Base-by-base conservation (phyloP, 2,797 vertebrate genomes). In the Vipera latastei region DNA sequence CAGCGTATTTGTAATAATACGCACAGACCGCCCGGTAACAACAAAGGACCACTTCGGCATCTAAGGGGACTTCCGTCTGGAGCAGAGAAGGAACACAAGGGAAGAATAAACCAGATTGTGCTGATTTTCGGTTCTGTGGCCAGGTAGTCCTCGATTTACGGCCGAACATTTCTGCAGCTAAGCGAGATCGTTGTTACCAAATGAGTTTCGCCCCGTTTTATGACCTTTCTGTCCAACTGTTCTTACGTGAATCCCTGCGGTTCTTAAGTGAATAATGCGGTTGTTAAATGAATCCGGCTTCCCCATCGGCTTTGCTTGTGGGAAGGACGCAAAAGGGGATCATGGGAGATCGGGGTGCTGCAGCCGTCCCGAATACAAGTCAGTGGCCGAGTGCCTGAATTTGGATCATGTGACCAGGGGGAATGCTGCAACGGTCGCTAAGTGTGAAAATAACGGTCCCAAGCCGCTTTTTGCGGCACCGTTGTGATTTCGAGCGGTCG, bases 1-100 rank as follows among this genome's bases (percentile, higher is more conserved):
- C 98, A 0, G 98, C 96, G 32, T 98, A 98, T 93, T 98, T 99
- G 97, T 99, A 98, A 96, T 98, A 98, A 96, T 98, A 99, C 95
- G 98, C 97, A 95, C 98, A 99, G 48, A 97, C 86, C 0, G 98
- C 98, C 0, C 95, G 96, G 96, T 98, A 98, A 95, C 98, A 98
- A 97, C 98, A 98, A 83, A 98, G 97, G 60, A 98, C 93, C 59
- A 97, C 95, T 56, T 97, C 96, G 0, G 25, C 98, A 93, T 97
- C 96, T 96, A 90, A 94, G 11, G 96, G 98, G 94, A 56, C 96
- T 91, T 94, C 97, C 0, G 95, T 94, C 98, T 98, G 92, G 48
- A 86, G 26, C 3, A 2, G 13, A 25, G 26, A 2, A 5, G 4
- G 1, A 18, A 69, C 28, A 32, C 6, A 8, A 88, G 9, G 3